Evolutionary conservation across 2,797 vertebrate genomes (phyloP), one percentile per base, ranked within the genome.

Genomic region (Oryzias sinensis): DNA sequence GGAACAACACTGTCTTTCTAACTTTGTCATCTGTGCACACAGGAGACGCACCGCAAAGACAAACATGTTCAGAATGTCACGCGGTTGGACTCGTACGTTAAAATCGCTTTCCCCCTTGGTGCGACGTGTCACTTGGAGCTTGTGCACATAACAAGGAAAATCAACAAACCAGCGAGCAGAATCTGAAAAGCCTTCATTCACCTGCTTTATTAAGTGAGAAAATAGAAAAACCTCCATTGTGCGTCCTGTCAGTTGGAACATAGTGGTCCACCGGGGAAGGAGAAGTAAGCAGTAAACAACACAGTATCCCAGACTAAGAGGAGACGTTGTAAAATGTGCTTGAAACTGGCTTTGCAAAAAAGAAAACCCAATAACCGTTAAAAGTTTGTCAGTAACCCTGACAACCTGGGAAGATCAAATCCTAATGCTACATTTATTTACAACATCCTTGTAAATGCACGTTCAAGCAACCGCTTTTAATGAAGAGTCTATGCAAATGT

Each of bases 51-150:
- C 77, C 70, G 74, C 70, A 62, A 68, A 85, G 72, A 72, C 80
- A 81, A 81, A 76, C 63, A 82, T 74, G 77, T 69, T 69, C 67
- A 56, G 62, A 80, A 83, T 76, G 81, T 67, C 73, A 79, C 65
- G 43, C 76, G 62, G 67, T 69, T 43, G 46, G 75, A 81, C 70
- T 70, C 71, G 44, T 74, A 77, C 58, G 55, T 72, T 29, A 20
- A 56, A 80, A 54, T 70, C 44, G 9, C 56, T 74, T 75, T 81
- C 69, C 82, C 78, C 33, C 40, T 40, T 79, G 74, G 81, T 83
- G 74, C 48, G 11, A 55, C 69, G 22, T 72, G 80, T 89, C 81
- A 72, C 72, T 66, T 55, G 53, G 56, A 78, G 68, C 76, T 71
- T 70, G 54, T 71, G 67, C 68, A 83, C 60, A 70, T 84, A 71